Percentiles rank a stretch among this genome's conserved stretches.
These are phyloP conservation scores for Mellivora capensis DNA, from an alignment of 2,113 vertebrate genomes.

Conservation along the genomic window DNA sequence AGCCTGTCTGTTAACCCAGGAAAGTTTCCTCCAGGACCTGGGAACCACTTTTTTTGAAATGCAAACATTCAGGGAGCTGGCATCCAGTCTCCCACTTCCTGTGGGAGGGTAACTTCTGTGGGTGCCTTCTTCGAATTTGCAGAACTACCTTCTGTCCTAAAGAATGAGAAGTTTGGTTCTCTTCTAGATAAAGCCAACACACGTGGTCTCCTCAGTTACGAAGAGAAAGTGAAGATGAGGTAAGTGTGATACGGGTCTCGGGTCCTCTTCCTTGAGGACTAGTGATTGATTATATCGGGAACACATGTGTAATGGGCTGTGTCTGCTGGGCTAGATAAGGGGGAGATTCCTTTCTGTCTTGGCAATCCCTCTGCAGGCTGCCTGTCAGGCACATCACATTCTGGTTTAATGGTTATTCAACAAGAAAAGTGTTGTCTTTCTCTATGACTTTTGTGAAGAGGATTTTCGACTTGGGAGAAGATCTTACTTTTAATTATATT, in stretches of 20 bases:
- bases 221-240: not conserved
- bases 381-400: not conserved
- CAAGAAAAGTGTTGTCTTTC: not conserved
- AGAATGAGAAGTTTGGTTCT: not conserved
- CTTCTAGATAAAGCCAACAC: not conserved
- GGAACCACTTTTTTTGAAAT: not conserved
- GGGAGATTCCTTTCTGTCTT: not conserved
- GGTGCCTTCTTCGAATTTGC: not conserved
- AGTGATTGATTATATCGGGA: not conserved
- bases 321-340: not conserved
- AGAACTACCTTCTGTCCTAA: not conserved
- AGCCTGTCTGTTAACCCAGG: not conserved
- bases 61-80: not conserved
- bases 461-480: not conserved
- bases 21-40: not conserved
- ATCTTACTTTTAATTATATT: not conserved
- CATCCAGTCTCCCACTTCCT: not conserved
- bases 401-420: too few species aligned
- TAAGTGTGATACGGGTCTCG: not conserved
- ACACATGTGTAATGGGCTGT: not conserved
- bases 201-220: too few species aligned
- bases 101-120: not conserved
- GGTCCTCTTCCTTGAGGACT: not conserved
- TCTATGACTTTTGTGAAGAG: not conserved
- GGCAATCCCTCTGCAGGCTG: not conserved